These are phyloP conservation scores for Caenorhabditis sinica DNA, from an alignment of 2,888 invertebrate species.

Conservation along the genomic window DNA sequence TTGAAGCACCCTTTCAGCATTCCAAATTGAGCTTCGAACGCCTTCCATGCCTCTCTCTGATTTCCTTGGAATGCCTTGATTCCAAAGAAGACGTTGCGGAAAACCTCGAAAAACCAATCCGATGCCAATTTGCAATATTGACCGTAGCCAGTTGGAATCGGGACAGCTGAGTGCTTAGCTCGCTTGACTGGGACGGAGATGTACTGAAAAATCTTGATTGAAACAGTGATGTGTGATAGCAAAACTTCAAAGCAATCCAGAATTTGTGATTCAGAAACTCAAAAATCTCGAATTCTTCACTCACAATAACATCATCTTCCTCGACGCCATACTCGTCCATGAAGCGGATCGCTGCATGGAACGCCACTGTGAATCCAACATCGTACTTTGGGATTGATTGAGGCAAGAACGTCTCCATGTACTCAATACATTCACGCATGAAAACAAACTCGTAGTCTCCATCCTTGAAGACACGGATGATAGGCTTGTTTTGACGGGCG, in stretches of 20 bases:
- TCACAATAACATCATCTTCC: neutral
- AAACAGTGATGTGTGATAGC: too few relatives aligned
- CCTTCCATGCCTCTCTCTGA: neutral
- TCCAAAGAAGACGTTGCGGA: neutral
- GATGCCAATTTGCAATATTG: neutral
- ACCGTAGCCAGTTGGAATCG: neutral
- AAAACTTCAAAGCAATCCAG: too few relatives aligned
- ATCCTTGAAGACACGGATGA: neutral
- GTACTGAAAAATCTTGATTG: too few relatives aligned
- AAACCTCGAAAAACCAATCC: slow-evolving; percentile 2
- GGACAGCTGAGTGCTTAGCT: neutral
- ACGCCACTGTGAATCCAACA: neutral
- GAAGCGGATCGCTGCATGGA: neutral
- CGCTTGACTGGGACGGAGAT: neutral
- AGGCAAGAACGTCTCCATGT: neutral
- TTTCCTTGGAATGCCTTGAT: neutral
- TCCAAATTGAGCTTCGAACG: too few relatives aligned
- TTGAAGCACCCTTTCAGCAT: too few relatives aligned
- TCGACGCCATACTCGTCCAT: neutral
- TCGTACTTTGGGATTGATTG: neutral
- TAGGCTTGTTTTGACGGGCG: neutral
- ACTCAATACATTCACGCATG: neutral
- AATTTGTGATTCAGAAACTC: too few relatives aligned
- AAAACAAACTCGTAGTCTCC: neutral
- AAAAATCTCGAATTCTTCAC: neutral